Evolutionary conservation across 35 echinoderm and acorn worm species (phyloP).

Genomic region (Ophiothrix spiculata): DNA sequence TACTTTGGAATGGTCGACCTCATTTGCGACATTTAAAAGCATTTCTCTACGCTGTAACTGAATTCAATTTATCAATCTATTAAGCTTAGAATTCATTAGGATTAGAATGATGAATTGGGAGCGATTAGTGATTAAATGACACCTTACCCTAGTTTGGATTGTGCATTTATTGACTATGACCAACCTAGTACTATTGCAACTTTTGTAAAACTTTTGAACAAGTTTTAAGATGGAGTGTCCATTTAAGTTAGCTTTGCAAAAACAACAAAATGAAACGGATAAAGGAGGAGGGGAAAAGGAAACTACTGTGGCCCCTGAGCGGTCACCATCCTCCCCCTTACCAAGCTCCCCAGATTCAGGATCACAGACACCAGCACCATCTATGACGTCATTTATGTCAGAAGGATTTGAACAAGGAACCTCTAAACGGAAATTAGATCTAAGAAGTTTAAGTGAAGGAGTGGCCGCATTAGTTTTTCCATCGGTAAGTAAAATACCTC

Average conservation of each 20-base stretch:
- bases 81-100: no score
- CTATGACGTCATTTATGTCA: conserved; percentile 57
- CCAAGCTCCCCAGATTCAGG: background rate
- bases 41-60: background rate
- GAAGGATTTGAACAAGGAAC: conserved; percentile 24
- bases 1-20: background rate
- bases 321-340: background rate
- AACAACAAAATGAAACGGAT: background rate
- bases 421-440: conserved; percentile 44
- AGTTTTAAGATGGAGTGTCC: background rate
- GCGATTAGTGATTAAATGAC: no score
- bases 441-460: conserved; percentile 70
- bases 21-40: background rate
- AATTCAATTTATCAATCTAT: background rate
- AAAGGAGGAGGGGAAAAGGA: background rate
- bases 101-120: no score
- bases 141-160: background rate
- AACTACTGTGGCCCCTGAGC: background rate
- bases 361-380: conserved; percentile 32
- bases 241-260: background rate
- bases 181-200: background rate
- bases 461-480: conserved; percentile 78
- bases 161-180: background rate
- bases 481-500: conserved; percentile 63
- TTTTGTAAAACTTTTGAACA: background rate